Evolutionary conservation across 2,888 invertebrate species (phyloP), one percentile per base, ranked within the genome.

Genomic region (Lypha dubia): DNA sequence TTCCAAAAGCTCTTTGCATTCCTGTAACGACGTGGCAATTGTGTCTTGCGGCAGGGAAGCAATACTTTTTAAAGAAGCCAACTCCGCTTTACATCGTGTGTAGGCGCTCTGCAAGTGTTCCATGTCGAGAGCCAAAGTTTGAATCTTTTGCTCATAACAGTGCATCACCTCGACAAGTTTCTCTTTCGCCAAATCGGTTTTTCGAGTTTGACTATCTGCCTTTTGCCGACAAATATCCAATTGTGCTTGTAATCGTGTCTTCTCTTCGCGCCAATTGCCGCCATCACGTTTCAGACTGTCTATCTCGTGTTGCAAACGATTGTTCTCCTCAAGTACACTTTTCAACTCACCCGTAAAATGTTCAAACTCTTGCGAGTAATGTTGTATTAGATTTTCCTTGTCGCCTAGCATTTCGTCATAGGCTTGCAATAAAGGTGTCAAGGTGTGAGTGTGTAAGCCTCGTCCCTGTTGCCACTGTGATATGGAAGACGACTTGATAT

Each of bases 321-420:
- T 95, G 90, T 97, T 97, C 89, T 97, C 96, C 15, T 92, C 92
- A 0, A 96, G 92, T 0, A 96, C 93, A 86, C 94, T 94, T 90
- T 96, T 96, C 1, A 96, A 93, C 89, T 95, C 95, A n/a, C 94
- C 94, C 44, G 95, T 95, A 71, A 96, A 95, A 20, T 93, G 93
- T 84, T 95, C 95, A 83, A 97, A 94, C 89, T 96, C 95, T 49
- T 93, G 93, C 87, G 95, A 95, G 86, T 96, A 96, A 87, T 95
- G 94, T 20, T 93, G 89, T 63, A 97, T 94, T 0, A 97, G 93
- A 51, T 94, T 94, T 79, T 96, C 95, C 89, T 97, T 97, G 88
- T 97, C 97, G 87, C 93, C 93, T 0, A 97, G 91, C 84, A 95
- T 95, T 89, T 96, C 96, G 90, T 96, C 95, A 88, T 96, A 97